phyloP scores from a whole-genome alignment of 2,888 invertebrate genomes.

The Aspidiotus rigidus region DNA sequence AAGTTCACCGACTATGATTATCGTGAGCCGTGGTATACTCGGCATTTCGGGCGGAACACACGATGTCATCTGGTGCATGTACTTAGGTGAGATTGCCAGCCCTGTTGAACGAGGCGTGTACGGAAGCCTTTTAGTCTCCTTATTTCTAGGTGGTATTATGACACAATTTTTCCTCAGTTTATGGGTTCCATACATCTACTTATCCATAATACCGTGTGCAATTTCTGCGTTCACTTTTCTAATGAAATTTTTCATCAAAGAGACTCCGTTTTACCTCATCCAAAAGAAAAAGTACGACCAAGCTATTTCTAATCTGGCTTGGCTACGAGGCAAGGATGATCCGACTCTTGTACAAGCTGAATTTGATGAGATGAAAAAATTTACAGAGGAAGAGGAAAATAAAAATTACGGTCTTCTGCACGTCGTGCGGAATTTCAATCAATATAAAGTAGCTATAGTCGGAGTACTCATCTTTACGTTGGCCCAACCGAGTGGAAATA shows the following conservation, averaged over 20 bases:
- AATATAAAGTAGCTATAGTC: no score
- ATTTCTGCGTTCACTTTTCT: not conserved
- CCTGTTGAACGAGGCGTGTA: constrained; percentile 36
- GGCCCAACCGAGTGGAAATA: no score
- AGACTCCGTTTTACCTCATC: constrained; percentile 6
- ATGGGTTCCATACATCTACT: constrained; percentile 34
- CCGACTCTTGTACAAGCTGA: not conserved
- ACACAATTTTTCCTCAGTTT: constrained; percentile 37
- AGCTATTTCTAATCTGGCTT: constrained; percentile 12
- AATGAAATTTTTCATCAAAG: not conserved
- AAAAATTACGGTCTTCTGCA: not conserved
- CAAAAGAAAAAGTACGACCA: not conserved
- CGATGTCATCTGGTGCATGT: constrained; percentile 37
- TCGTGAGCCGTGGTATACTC: constrained; percentile 36
- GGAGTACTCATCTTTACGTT: no score
- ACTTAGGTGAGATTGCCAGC: constrained; percentile 38
- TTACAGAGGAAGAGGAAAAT: constrained; percentile 1
- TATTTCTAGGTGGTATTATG: constrained; percentile 37
- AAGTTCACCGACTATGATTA: constrained; percentile 27
- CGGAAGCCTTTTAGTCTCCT: constrained; percentile 36
- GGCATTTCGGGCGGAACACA: constrained; percentile 38
- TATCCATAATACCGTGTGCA: not conserved
- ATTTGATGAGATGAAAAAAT: constrained; percentile 8
- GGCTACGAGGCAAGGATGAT: constrained; percentile 6
- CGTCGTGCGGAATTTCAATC: no score